Conservation (phyloP, 2,797 vertebrate genomes). For the Anguilla megastoma region DNA sequence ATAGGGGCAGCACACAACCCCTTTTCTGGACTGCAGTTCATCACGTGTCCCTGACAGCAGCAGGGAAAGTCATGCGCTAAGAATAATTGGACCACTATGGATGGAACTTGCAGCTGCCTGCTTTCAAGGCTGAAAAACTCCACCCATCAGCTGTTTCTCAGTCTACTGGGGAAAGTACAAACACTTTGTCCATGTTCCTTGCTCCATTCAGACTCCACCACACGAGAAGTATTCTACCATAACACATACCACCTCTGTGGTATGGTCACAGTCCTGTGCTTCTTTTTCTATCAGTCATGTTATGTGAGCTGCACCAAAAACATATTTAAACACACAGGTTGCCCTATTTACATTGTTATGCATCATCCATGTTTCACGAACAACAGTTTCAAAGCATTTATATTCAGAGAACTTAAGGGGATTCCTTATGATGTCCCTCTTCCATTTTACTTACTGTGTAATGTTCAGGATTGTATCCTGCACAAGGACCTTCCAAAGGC, state of each 20-base stretch:
- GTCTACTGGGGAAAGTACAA: slow-evolving; percentile 6
- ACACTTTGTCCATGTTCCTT: slow-evolving; percentile 4
- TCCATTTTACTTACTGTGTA: not conserved
- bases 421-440: not conserved
- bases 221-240: slow-evolving; percentile 48
- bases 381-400: not conserved
- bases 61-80: slow-evolving; percentile 64
- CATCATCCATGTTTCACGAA: not conserved
- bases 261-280: not conserved
- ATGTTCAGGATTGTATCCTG: not conserved
- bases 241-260: not conserved
- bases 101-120: slow-evolving; percentile 57
- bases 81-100: slow-evolving; percentile 63
- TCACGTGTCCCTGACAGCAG: slow-evolving; percentile 57
- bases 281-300: not conserved
- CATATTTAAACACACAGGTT: not conserved
- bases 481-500: not conserved
- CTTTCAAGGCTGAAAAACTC: slow-evolving; percentile 53
- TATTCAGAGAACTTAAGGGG: not conserved
- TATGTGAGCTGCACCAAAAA: not conserved
- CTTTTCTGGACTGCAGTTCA: slow-evolving; percentile 70
- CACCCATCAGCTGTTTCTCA: slow-evolving; percentile 25
- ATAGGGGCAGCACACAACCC: slow-evolving; percentile 66
- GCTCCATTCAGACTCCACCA: not conserved
- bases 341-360: not conserved